Evolutionary conservation across 2,888 invertebrate species (phyloP).

Genomic region (Sialis lutaria): DNA sequence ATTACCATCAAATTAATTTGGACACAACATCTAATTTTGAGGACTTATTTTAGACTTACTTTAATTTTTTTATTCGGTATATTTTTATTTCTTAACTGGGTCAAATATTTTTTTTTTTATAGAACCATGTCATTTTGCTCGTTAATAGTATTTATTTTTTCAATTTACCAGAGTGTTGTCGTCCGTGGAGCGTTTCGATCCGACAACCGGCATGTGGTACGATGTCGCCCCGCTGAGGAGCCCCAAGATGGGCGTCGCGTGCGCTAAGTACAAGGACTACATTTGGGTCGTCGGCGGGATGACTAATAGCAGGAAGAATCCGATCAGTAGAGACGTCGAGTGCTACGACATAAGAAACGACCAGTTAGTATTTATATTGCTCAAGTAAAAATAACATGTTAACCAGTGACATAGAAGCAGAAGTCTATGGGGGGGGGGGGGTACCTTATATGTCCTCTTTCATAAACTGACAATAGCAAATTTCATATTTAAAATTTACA

Average conservation of each 20-base stretch:
- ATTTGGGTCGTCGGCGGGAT: slow-evolving; percentile 63
- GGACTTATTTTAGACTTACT: too few relatives aligned
- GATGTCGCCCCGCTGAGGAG: slow-evolving; percentile 37
- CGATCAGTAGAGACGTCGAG: slow-evolving; percentile 40
- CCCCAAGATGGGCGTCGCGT: slow-evolving; percentile 42
- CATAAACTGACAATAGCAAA: too few relatives aligned
- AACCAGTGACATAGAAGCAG: too few relatives aligned
- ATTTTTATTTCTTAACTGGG: background rate
- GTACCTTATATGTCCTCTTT: too few relatives aligned
- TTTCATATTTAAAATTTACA: too few relatives aligned
- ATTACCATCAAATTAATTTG: too few relatives aligned
- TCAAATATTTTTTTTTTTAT: background rate
- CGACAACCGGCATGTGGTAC: slow-evolving; percentile 35
- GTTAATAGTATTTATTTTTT: background rate
- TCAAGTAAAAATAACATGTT: too few relatives aligned
- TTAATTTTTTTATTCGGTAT: too few relatives aligned
- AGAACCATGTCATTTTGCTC: too few relatives aligned
- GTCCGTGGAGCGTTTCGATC: slow-evolving; percentile 44
- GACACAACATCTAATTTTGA: too few relatives aligned
- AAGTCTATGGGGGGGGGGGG: too few relatives aligned
- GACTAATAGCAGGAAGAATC: slow-evolving; percentile 36
- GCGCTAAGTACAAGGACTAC: slow-evolving; percentile 39
- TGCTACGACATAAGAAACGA: slow-evolving; percentile 42
- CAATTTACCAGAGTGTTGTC: slow-evolving; percentile 29
- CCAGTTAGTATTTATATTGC: slow-evolving; percentile 26